These are phyloP conservation scores for Galeopsomyia nigrocyanea DNA, from an alignment of 2,888 invertebrate genomes.

Conservation along the genomic window DNA sequence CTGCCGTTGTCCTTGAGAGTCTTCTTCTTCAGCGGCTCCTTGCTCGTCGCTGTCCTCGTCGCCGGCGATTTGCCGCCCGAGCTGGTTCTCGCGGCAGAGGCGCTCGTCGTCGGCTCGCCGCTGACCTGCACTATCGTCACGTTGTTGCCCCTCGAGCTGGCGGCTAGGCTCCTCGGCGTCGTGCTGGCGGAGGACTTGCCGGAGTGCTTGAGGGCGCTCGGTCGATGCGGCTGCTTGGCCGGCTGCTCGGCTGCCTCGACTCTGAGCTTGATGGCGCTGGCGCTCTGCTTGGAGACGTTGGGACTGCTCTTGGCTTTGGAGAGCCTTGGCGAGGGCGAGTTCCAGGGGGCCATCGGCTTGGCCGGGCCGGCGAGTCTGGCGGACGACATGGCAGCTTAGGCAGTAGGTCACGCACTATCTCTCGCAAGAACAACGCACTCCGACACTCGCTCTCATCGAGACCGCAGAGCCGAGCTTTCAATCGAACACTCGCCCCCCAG, in stretches of 20 bases:
- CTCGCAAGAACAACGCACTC: not conserved
- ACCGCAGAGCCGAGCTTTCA: slow-evolving; percentile 8
- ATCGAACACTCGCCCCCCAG: too few species aligned
- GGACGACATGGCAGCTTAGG: not conserved
- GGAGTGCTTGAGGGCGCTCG: slow-evolving; percentile 16
- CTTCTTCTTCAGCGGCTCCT: slow-evolving; percentile 51
- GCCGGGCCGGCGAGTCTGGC: too few species aligned
- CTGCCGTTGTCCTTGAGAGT: slow-evolving; percentile 48
- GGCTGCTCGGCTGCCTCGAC: not conserved
- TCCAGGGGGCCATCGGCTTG: too few species aligned
- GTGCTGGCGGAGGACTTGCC: too few species aligned
- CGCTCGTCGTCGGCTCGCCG: slow-evolving; percentile 15
- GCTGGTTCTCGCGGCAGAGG: not conserved
- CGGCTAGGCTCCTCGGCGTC: not conserved
- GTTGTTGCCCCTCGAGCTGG: slow-evolving; percentile 26
- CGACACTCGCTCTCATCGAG: slow-evolving; percentile 30
- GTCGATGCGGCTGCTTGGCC: not conserved
- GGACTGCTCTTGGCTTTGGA: slow-evolving; percentile 64
- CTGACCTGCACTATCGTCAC: slow-evolving; percentile 53
- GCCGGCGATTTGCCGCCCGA: slow-evolving; percentile 34
- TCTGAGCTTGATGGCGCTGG: slow-evolving; percentile 27
- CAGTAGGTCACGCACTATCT: not conserved
- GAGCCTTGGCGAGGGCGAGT: slow-evolving; percentile 42
- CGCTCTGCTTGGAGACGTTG: slow-evolving; percentile 56
- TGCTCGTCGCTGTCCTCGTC: slow-evolving; percentile 5